Evolutionary conservation across 1,140 invertebrate genomes (phyloP), one percentile per base, ranked within the genome.

Genomic region (Eulimnadia texana): DNA sequence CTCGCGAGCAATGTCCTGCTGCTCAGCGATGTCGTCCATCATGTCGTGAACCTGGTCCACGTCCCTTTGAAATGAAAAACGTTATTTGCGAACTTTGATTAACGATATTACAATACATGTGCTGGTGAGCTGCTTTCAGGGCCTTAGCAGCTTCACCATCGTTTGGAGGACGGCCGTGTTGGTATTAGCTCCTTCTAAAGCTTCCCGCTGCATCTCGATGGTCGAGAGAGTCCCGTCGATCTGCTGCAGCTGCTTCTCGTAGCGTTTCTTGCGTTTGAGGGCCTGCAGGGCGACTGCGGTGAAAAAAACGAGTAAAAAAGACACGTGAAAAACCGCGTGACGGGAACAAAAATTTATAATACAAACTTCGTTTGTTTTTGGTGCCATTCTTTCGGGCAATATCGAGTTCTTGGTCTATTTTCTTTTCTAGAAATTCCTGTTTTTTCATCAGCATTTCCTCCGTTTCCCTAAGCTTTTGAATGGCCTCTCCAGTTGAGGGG

Each of bases 1-100:
- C 83, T 99, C 96, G 68, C 85, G 87, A 0, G 95, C 93, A 50
- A 99, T 87, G 74, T 99, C 96, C 76, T 99, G 94, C 76, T 99
- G 96, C 73, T 99, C 96, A 29, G 93, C 92, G 68, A 99, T 96
- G 70, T 99, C 96, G 72, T 99, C 96, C 94, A 99, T 98, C 77
- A 99, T 88, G 72, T 98, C 92, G 71, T 98, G 94, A 13, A 98
- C 94, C 78, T 98, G 84, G 76, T 97, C 93, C 54, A 96, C 89
- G 79, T 97, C 91, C 81, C 91, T 94, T 69, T 28, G 74, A 74
- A 65, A 62, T 62, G 54, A 55, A 66, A 20, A 57, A 59, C 10
- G 25, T 2, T n/a, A 33, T 2, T 49, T n/a, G 24, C 10, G 29
- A 47, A 56, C 56, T 58, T 28, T 33, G 19, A 28, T 60, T 50